Conservation (phyloP, 2,797 vertebrate species). For the Gila robusta region DNA sequence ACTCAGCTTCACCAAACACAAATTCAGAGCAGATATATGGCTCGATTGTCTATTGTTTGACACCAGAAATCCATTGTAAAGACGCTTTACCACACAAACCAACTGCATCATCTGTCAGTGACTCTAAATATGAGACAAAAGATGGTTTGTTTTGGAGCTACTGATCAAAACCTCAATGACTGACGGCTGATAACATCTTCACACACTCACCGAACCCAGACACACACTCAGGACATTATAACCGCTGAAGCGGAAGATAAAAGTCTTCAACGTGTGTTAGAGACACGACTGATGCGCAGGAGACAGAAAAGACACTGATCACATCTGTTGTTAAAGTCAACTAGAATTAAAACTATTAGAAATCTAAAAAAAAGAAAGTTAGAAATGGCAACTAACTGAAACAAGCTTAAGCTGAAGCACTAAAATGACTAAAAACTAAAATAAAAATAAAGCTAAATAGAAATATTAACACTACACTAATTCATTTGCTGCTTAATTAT, state of each 20-base stretch:
- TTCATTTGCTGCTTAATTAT: too few relatives aligned
- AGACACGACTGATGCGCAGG: not conserved
- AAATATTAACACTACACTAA: too few relatives aligned
- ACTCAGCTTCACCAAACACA: not conserved
- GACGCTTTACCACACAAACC: not conserved
- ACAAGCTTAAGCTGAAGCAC: too few relatives aligned
- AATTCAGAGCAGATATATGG: slow-evolving; percentile 15
- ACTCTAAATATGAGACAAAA: not conserved
- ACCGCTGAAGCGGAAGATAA: not conserved
- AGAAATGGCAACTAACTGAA: too few relatives aligned
- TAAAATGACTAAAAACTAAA: too few relatives aligned
- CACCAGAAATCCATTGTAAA: slow-evolving; percentile 6
- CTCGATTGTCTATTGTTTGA: not conserved
- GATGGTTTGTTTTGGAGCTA: not conserved
- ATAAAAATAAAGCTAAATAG: too few relatives aligned
- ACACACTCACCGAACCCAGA: too few relatives aligned
- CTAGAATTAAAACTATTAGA: too few relatives aligned
- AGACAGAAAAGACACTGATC: too few relatives aligned
- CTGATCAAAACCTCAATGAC: not conserved
- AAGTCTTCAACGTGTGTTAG: not conserved
- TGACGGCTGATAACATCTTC: not conserved
- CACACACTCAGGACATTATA: not conserved
- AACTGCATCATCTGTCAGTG: not conserved
- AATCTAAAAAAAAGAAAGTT: too few relatives aligned
- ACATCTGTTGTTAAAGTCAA: too few relatives aligned